These are phyloP conservation scores for Xylocampa areola DNA, from an alignment of 2,888 invertebrate genomes.

Conservation along the genomic window DNA sequence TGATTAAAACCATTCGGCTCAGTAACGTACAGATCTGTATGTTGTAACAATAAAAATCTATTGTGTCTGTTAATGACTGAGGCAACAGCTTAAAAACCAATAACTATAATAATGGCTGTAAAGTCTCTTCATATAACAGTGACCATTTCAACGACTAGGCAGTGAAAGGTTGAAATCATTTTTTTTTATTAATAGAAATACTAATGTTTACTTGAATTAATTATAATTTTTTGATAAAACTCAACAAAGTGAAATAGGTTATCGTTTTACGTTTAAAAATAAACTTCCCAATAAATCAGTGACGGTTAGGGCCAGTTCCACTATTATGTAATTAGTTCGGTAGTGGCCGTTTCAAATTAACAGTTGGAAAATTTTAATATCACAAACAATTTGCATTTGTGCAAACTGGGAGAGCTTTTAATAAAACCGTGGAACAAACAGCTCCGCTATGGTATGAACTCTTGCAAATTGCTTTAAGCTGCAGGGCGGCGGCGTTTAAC, in stretches of 20 bases:
- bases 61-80: too few relatives aligned
- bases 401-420: slow-evolving; percentile 77
- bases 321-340: slow-evolving; percentile 49
- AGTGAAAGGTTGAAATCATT: too few relatives aligned
- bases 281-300: slow-evolving; percentile 23
- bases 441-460: slow-evolving; percentile 79
- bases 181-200: too few relatives aligned
- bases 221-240: too few relatives aligned
- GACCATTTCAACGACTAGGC: too few relatives aligned
- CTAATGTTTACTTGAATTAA: too few relatives aligned
- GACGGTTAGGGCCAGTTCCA: slow-evolving; percentile 30
- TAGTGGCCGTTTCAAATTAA: slow-evolving; percentile 48
- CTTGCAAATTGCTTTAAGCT: slow-evolving; percentile 88
- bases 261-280: slow-evolving; percentile 1
- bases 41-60: too few relatives aligned
- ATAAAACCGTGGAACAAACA: slow-evolving; percentile 83
- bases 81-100: too few relatives aligned
- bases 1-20: too few relatives aligned
- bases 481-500: slow-evolving; percentile 82
- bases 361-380: slow-evolving; percentile 73
- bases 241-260: not conserved
- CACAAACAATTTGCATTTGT: slow-evolving; percentile 78
- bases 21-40: too few relatives aligned
- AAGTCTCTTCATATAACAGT: too few relatives aligned
- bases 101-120: too few relatives aligned